Evolutionary conservation across 2,797 vertebrate species (phyloP), one percentile per base, ranked within the genome.

Genomic region (Bradypodion pumilum): DNA sequence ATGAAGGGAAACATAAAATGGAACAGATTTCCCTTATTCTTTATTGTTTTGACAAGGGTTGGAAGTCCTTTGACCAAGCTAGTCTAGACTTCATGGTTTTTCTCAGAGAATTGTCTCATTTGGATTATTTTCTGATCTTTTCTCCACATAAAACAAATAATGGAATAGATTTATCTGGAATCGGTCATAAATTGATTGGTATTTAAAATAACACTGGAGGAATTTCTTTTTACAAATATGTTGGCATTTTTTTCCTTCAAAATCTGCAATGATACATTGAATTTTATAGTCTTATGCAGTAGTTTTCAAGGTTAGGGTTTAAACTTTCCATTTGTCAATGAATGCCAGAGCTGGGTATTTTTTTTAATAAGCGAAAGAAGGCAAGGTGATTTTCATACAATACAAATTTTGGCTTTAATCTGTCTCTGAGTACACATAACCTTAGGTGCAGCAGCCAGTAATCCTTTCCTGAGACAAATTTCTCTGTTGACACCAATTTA

Each of bases 151-250:
- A 74, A 76, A 37, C 35, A 56, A 56, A 76, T 23, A 23, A 76
- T 76, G 32, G n/a, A 25, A 80, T 75, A 80, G 80, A 66, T 81
- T 86, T 91, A 83, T 59, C 89, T 90, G 21, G 65, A 70, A 85
- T 92, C 83, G 86, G 16, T 77, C 63, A 0, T 85, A n/a, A 86
- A 49, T 90, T 84, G 56, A 74, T 15, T 74, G 23, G 84, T 68
- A 37, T 46, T 46, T 4, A 89, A 92, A 88, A 92, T 89, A 83
- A 84, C 79, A 16, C 37, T 85, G 60, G 85, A 81, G 12, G 40
- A 12, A 46, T 62, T 84, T 72, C 16, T 66, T 37, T 77, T 37
- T 77, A 29, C 15, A 40, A 74, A 52, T 65, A 25, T 60, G 35
- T 23, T 70, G 84, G 35, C 16, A 74, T 23, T 74, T 74, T n/a